Base-by-base conservation (phyloP, 2,797 vertebrate species). In the Gouania willdenowi region DNA sequence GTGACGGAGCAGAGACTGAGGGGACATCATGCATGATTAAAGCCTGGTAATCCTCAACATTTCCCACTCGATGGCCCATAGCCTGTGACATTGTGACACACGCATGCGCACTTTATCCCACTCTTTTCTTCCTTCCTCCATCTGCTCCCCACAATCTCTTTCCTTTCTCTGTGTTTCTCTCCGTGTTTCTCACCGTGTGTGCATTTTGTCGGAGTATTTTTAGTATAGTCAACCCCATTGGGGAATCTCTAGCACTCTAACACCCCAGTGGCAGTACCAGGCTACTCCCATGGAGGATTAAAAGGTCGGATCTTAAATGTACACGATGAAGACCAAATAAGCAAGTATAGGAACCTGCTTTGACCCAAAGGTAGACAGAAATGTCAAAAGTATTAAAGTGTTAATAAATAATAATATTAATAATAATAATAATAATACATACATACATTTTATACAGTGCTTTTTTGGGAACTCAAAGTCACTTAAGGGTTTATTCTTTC, bases 121-220 rank as follows among this genome's bases (percentile, higher is more conserved):
- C 28, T 31, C 41, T 38, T 27, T 47, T 8, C 8, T 40, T 55
- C 32, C 53, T 39, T 33, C 26, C 17, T 41, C 48, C 72, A 69
- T 75, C 70, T 71, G 71, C 49, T 60, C 40, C 48, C 41, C 38
- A 46, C 46, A 39, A 25, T 44, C 41, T 8, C 43, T 50, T 35
- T 20, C 16, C 18, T 44, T 26, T 10, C 26, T 34, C 41, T 57
- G n/a, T n/a, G 14, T 27, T 31, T 5, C 26, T 21, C 22, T 35
- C 39, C 30, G 43, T 25, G 13, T n/a, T 41, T 51, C 54, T 50
- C 48, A 43, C n/a, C n/a, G n/a, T 26, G 43, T 61, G 55, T 55
- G 35, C 59, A 43, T 66, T 71, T 75, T 61, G 21, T 26, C 30
- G 41, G 69, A 45, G 36, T 81, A 83, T 84, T 84, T 81, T 77